Evolutionary conservation across 2,797 vertebrate genomes (phyloP).

Genomic region (Phrynocephalus vlangalii): DNA sequence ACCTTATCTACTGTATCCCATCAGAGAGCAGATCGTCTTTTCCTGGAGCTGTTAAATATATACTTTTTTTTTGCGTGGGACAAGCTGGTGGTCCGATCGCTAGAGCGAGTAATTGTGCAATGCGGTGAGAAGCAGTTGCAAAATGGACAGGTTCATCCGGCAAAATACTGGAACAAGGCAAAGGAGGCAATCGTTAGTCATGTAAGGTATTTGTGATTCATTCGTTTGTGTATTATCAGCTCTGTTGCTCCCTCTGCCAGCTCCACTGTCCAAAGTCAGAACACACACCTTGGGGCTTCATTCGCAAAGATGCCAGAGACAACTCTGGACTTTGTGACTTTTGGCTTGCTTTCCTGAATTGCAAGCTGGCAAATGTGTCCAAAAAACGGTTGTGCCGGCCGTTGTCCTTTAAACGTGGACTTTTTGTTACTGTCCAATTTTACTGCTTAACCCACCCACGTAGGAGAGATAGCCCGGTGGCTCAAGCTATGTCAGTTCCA

Average conservation of each 20-base stretch:
- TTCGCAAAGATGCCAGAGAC: not conserved
- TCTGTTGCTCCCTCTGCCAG: not conserved
- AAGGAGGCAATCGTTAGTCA: not conserved
- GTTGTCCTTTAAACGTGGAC: not conserved
- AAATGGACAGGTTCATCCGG: not conserved
- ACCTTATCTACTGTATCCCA: not conserved
- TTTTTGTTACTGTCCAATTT: not conserved
- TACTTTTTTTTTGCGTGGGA: not conserved
- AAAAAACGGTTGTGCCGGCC: not conserved
- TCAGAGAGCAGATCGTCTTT: not conserved
- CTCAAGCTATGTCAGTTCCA: not conserved
- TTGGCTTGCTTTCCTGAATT: not conserved
- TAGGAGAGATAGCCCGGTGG: not conserved
- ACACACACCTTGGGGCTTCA: not conserved
- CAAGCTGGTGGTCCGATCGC: not conserved
- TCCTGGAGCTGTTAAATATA: not conserved
- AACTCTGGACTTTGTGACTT: not conserved
- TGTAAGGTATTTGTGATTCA: not conserved
- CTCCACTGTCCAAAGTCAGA: not conserved
- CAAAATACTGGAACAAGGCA: not conserved
- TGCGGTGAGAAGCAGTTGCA: not conserved
- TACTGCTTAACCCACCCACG: not conserved
- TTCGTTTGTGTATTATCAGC: not conserved
- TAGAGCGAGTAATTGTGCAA: not conserved
- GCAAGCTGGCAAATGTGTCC: not conserved